These are phyloP conservation scores for Spodoptera littoralis DNA, from an alignment of 2,888 invertebrate genomes.

Conservation along the genomic window DNA sequence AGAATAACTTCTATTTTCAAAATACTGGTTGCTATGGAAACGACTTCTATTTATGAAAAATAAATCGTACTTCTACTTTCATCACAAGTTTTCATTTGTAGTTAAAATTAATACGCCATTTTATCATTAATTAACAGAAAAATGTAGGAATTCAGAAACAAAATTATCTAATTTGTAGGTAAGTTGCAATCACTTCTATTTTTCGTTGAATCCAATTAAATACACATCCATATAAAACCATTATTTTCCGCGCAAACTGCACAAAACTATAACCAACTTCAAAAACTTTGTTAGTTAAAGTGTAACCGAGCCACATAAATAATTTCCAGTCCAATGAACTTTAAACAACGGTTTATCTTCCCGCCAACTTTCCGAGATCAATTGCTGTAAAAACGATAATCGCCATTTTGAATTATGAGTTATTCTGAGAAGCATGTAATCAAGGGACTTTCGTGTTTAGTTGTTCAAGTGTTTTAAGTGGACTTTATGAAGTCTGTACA, in stretches of 20 bases:
- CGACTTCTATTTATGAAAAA: background rate
- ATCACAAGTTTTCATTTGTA: too few relatives aligned
- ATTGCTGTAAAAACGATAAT: conserved; percentile 40
- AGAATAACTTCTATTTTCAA: background rate
- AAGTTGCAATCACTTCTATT: too few relatives aligned
- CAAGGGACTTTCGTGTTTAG: conserved; percentile 14
- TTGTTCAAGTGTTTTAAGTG: conserved; percentile 5
- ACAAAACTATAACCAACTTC: too few relatives aligned
- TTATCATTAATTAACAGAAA: too few relatives aligned
- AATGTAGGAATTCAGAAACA: too few relatives aligned
- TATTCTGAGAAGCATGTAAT: conserved; percentile 21
- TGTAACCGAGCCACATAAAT: background rate
- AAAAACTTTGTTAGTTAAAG: too few relatives aligned
- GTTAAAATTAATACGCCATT: too few relatives aligned
- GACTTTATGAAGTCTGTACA: conserved; percentile 4
- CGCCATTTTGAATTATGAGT: conserved; percentile 16
- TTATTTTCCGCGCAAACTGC: too few relatives aligned
- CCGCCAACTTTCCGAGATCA: conserved; percentile 33
- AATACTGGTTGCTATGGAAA: background rate
- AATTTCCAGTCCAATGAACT: conserved; percentile 21
- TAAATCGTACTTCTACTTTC: too few relatives aligned
- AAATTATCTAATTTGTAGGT: too few relatives aligned
- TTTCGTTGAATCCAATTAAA: too few relatives aligned
- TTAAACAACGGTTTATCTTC: conserved; percentile 40
- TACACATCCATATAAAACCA: too few relatives aligned